Percentiles rank a stretch among this genome's conserved stretches.
phyloP scores from a whole-genome alignment of 2,113 vertebrate species.

The Ursus arctos region DNA sequence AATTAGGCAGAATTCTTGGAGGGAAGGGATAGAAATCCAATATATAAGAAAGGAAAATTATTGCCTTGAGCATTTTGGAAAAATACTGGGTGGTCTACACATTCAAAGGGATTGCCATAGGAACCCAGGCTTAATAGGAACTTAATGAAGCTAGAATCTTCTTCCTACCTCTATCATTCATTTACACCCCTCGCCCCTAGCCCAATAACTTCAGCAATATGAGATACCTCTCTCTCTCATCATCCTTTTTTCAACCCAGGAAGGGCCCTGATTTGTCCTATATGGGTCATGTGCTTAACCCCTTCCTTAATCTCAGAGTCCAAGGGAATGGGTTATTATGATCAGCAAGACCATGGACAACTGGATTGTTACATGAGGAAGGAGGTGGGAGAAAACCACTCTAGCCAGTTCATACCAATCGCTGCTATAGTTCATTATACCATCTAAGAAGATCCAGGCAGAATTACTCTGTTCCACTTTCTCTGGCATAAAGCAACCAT shows the following conservation, averaged over 20 bases:
- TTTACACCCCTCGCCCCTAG: neutral
- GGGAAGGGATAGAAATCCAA: neutral
- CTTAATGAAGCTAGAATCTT: neutral
- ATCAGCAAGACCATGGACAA: neutral
- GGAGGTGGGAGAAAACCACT: neutral
- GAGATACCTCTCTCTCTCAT: neutral
- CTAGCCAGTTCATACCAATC: neutral
- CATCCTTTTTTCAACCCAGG: neutral
- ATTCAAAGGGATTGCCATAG: neutral
- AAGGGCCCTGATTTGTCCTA: neutral
- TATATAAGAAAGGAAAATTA: neutral
- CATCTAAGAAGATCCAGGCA: neutral
- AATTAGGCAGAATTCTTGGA: neutral
- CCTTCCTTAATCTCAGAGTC: neutral
- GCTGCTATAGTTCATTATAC: neutral
- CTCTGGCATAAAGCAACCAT: neutral
- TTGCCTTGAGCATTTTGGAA: neutral
- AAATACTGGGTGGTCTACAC: neutral
- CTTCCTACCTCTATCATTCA: neutral
- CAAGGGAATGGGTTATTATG: neutral
- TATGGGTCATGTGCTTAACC: neutral
- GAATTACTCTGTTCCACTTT: conserved; percentile 17
- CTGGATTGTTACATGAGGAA: neutral
- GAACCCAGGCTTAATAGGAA: neutral
- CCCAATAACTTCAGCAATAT: neutral